Percentiles rank a stretch among this genome's conserved stretches.
phyloP scores from a whole-genome alignment of 2,797 vertebrate species.

The Tachyglossus aculeatus region DNA sequence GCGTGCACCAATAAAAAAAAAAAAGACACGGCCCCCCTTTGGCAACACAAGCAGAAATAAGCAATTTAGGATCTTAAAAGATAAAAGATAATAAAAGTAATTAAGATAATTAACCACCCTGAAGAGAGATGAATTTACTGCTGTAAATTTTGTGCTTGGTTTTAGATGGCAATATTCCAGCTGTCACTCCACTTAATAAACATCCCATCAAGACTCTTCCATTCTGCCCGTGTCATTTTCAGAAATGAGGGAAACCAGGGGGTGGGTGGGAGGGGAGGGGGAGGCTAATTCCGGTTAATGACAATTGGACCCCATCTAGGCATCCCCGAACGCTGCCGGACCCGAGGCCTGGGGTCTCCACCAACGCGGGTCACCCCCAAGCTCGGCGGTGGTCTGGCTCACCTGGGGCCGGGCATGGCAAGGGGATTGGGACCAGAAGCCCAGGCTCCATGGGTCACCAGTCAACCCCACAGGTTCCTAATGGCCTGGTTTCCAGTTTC shows the following conservation, averaged over 20 bases:
- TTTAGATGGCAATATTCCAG: slow-evolving; percentile 72
- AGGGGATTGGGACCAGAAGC: too few relatives aligned
- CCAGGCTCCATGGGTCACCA: too few relatives aligned
- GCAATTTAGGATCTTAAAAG: slow-evolving; percentile 83
- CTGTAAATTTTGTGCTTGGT: slow-evolving; percentile 79
- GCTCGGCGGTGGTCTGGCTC: too few relatives aligned
- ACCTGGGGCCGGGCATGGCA: too few relatives aligned
- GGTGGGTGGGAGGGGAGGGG: not conserved
- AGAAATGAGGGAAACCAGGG: slow-evolving; percentile 12
- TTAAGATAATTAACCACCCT: slow-evolving; percentile 86
- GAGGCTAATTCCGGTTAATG: not conserved
- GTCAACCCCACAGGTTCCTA: too few relatives aligned
- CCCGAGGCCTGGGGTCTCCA: not conserved
- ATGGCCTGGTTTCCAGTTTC: too few relatives aligned
- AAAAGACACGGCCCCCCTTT: slow-evolving; percentile 78
- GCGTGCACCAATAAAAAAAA: slow-evolving; percentile 65
- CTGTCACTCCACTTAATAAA: slow-evolving; percentile 75
- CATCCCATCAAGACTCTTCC: slow-evolving; percentile 35
- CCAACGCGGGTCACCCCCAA: too few relatives aligned
- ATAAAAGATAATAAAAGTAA: slow-evolving; percentile 87
- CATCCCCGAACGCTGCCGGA: not conserved
- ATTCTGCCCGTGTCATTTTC: not conserved
- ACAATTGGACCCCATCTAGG: not conserved
- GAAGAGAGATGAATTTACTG: slow-evolving; percentile 82
- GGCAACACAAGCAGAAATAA: slow-evolving; percentile 80